Evolutionary conservation across 2,888 invertebrate species (phyloP).

Genomic region (Vanessa cardui): DNA sequence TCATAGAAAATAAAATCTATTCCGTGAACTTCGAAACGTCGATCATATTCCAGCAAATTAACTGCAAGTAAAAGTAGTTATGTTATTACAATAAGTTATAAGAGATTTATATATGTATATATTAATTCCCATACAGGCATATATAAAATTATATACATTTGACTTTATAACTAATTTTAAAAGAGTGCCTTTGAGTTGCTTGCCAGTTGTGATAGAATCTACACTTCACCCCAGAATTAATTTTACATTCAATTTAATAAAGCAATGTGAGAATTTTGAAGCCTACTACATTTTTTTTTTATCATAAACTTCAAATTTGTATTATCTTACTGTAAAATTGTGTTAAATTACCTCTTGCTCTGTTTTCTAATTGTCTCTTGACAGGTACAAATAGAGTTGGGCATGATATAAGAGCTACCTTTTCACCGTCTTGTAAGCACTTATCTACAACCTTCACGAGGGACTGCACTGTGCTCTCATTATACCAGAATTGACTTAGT

Average conservation of each 20-base stretch:
- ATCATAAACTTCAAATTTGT: too few relatives aligned
- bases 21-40: constrained; percentile 90
- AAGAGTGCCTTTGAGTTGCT: too few relatives aligned
- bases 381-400: constrained; percentile 91
- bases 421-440: constrained; percentile 79
- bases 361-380: constrained; percentile 74
- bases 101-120: background rate
- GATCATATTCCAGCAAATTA: constrained; percentile 91
- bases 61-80: constrained; percentile 77
- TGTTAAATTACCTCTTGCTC: constrained; percentile 70
- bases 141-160: too few relatives aligned
- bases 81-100: background rate
- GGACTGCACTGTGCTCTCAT: constrained; percentile 87
- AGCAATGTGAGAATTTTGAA: too few relatives aligned
- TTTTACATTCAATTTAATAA: too few relatives aligned
- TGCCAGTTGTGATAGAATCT: too few relatives aligned
- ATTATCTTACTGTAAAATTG: too few relatives aligned
- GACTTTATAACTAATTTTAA: too few relatives aligned
- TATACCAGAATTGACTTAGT: constrained; percentile 99
- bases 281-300: too few relatives aligned
- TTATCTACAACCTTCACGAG: constrained; percentile 87
- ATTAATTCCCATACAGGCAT: background rate
- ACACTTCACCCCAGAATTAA: too few relatives aligned
- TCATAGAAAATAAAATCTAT: constrained; percentile 93
- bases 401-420: constrained; percentile 93